These are phyloP conservation scores for Muricea muricata DNA, from an alignment of 92 coral and sea anemone genomes.

Conservation along the genomic window DNA sequence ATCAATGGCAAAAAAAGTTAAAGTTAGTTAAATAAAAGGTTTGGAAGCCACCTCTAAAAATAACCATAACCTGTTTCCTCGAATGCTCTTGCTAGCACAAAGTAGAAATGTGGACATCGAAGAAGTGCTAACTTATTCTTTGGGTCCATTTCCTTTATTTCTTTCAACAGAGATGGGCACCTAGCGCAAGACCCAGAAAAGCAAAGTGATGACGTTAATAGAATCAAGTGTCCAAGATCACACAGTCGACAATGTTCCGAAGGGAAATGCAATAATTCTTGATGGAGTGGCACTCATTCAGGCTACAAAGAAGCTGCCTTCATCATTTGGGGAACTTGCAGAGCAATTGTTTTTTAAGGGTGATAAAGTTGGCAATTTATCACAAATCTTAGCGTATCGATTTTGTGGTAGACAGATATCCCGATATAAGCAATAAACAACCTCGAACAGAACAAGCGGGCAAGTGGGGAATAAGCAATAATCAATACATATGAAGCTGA, in stretches of 20 bases:
- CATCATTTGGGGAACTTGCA: not conserved
- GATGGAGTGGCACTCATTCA: slow-evolving; percentile 11
- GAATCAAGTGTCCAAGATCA: not conserved
- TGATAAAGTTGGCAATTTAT: not conserved
- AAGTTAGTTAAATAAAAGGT: not conserved
- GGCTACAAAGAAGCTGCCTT: not conserved
- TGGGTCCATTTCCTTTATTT: not conserved
- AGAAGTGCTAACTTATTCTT: not conserved
- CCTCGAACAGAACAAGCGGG: not conserved
- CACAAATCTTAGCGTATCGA: not conserved
- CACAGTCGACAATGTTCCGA: not conserved
- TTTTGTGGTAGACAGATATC: not conserved
- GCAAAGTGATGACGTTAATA: not conserved
- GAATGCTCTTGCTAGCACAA: not conserved
- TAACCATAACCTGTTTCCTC: not conserved
- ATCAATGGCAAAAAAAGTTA: slow-evolving; percentile 5
- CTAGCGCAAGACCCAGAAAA: not conserved
- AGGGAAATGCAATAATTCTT: not conserved
- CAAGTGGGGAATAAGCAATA: not conserved
- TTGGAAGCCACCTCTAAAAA: not conserved
- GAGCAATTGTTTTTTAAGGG: not conserved
- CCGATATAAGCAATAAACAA: not conserved
- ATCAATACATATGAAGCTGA: not conserved
- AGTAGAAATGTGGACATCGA: not conserved
- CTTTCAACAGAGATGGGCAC: not conserved